These are phyloP conservation scores for Phyllostomus discolor DNA, from an alignment of 2,113 vertebrate species.

Conservation along the genomic window DNA sequence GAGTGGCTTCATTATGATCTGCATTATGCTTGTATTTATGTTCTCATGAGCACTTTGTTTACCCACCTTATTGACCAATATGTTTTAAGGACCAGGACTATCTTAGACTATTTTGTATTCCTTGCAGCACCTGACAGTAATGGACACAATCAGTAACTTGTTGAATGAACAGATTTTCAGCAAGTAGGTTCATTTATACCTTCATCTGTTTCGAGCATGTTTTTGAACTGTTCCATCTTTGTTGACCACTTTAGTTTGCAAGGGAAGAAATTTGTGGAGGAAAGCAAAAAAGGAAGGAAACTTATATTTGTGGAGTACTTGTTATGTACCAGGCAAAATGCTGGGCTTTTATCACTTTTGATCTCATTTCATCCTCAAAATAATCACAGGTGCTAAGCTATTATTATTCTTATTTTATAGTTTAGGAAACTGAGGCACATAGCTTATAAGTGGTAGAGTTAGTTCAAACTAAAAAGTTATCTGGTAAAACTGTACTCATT, in stretches of 20 bases:
- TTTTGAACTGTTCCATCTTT: background rate
- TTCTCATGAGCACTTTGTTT: background rate
- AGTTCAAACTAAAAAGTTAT: background rate
- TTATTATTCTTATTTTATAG: background rate
- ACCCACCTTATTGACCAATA: background rate
- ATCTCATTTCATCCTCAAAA: background rate
- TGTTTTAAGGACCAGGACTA: background rate
- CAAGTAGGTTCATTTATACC: background rate
- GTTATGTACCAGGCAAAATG: fast-evolving
- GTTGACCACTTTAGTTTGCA: background rate
- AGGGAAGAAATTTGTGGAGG: background rate
- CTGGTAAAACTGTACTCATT: background rate
- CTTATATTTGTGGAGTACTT: background rate
- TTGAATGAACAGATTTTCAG: background rate
- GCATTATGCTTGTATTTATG: background rate
- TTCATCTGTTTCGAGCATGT: background rate
- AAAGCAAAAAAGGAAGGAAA: background rate
- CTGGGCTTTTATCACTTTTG: background rate
- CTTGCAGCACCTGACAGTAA: background rate
- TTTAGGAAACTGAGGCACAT: background rate
- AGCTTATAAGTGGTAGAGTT: background rate
- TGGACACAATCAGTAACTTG: background rate
- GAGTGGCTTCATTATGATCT: background rate
- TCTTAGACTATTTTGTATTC: background rate
- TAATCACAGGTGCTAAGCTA: background rate